Evolutionary conservation across 2,797 vertebrate species (phyloP), one percentile per base, ranked within the genome.

Genomic region (Falco columbarius): DNA sequence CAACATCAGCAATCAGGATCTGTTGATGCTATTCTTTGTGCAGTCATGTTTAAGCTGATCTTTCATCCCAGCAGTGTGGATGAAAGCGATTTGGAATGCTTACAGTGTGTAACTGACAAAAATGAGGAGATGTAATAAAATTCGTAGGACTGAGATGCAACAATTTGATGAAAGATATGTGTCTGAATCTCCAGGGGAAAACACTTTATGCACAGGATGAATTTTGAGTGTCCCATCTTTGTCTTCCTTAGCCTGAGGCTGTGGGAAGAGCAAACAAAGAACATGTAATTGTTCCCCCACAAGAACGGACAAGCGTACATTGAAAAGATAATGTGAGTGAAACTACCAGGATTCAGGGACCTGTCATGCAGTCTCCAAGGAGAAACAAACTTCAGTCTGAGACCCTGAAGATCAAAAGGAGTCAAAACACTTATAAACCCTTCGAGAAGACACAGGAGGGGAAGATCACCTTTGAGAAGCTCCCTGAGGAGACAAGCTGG

Each of bases 211-310:
- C 54, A 52, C 51, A 73, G 34, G 38, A 62, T 40, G 66, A 58
- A 73, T 94, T 93, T 55, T 62, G 66, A 79, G n/a, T 42, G 70
- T 95, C 84, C 81, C n/a, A 27, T 80, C 77, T 90, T 85, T 9
- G 2, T 81, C 51, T 88, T n/a, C 26, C 62, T 83, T 88, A 81
- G 68, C 68, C 72, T 27, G 49, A 81, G 72, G 80, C 82, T 88
- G 68, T 70, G 87, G 61, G 75, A 95, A 94, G 58, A 84, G 76
- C 85, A 96, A 95, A 94, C 65, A 95, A 89, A 70, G 81, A 85
- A 49, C 23, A 5, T 14, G 21, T 51, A 66, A 58, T 86, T 73
- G 76, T 76, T 95, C 89, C 85, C 34, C 36, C 66, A 38, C 49
- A 62, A 73, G 92, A 85, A 52, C 54, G 82, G 76, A 77, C 79